Conservation (phyloP, 2,888 invertebrate species). For the Resseliella maxima region DNA sequence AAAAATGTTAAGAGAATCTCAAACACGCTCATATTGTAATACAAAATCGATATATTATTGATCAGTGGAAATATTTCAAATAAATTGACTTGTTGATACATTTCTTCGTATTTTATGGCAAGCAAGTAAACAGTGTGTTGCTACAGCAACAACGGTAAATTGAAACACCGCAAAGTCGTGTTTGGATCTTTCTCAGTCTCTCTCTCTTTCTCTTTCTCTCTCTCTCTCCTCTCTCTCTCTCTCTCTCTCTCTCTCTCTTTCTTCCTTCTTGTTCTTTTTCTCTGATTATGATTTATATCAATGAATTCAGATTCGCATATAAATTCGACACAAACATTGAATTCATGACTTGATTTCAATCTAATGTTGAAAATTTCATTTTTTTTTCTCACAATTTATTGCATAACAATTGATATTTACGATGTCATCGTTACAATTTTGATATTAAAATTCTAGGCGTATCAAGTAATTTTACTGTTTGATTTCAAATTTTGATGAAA, state of each 20-base stretch:
- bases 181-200: not conserved
- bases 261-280: not conserved
- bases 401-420: conserved; percentile 9
- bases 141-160: conserved; percentile 31
- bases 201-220: no score
- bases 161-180: conserved; percentile 41
- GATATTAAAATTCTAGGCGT: not conserved
- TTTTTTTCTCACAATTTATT: not conserved
- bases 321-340: not conserved
- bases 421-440: not conserved
- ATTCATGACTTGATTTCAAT: not conserved
- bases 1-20: not conserved
- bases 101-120: not conserved
- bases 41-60: conserved; percentile 18
- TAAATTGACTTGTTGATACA: conserved; percentile 51
- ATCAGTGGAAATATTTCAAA: conserved; percentile 22
- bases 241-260: not conserved
- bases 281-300: not conserved
- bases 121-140: not conserved
- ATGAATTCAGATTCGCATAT: not conserved
- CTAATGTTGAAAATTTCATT: not conserved
- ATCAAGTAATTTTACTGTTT: not conserved
- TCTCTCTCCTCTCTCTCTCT: not conserved
- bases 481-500: not conserved
- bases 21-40: conserved; percentile 20